Evolutionary conservation across 2,888 invertebrate species (phyloP).

Genomic region (Oegoconia quadripuncta): DNA sequence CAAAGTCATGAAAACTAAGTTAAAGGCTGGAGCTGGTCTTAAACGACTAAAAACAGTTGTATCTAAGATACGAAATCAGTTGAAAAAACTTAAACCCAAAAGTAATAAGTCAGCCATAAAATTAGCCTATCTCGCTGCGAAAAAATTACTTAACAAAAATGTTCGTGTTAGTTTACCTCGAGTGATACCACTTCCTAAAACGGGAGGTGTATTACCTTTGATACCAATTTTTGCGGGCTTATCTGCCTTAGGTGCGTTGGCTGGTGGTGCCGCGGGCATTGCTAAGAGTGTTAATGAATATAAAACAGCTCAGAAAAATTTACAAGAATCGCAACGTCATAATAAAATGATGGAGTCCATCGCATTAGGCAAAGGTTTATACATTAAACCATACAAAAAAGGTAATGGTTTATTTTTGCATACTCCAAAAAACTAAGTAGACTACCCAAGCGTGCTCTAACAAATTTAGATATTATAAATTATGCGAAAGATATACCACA

Average conservation of each 20-base stretch:
- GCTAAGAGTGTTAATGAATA: conserved; percentile 34
- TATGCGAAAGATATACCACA: conserved; percentile 10
- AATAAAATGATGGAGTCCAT: too few relatives aligned
- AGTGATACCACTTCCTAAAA: too few relatives aligned
- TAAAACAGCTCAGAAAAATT: too few relatives aligned
- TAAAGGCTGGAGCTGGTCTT: conserved; percentile 6
- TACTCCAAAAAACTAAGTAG: conserved; percentile 18
- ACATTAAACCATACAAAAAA: too few relatives aligned
- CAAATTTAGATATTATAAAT: conserved; percentile 10
- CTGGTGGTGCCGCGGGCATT: conserved; percentile 40
- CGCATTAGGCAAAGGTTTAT: too few relatives aligned
- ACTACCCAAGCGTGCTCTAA: conserved; percentile 13
- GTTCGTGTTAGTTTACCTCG: conserved; percentile 1
- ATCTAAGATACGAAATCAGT: background rate
- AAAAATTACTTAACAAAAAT: background rate
- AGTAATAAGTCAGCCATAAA: background rate
- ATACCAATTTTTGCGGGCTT: conserved; percentile 43
- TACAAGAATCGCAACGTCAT: too few relatives aligned
- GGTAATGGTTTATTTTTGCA: too few relatives aligned
- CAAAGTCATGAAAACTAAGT: conserved; percentile 11
- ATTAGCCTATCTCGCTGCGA: conserved; percentile 1
- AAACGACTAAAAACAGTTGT: background rate
- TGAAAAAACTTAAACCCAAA: background rate
- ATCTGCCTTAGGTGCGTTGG: conserved; percentile 35
- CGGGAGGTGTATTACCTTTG: too few relatives aligned